Evolutionary conservation across 2,113 vertebrate species (phyloP).

Genomic region (Lampris incognitus): DNA sequence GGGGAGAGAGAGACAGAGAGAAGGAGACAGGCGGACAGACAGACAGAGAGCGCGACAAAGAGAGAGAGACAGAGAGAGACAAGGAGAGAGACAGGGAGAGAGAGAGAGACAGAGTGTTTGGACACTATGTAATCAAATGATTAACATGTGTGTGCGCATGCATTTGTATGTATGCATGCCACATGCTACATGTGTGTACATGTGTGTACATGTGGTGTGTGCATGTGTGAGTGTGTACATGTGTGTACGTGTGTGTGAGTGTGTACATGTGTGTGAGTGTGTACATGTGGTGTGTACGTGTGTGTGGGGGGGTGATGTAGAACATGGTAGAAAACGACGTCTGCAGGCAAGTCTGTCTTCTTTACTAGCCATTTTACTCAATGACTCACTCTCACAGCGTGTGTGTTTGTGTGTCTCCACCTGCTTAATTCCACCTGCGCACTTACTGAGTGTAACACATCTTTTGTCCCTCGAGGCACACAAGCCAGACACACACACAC

Average conservation of each 20-base stretch:
- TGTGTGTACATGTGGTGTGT: background rate
- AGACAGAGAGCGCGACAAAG: too few relatives aligned
- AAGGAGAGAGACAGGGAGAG: too few relatives aligned
- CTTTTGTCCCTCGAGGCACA: conserved; percentile 16
- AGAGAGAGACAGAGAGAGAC: too few relatives aligned
- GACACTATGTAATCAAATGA: too few relatives aligned
- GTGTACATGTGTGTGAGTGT: conserved; percentile 4
- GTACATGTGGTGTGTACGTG: conserved; percentile 14
- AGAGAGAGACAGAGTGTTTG: too few relatives aligned
- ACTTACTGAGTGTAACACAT: conserved; percentile 8
- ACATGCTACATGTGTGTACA: too few relatives aligned
- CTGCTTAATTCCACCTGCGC: conserved; percentile 61
- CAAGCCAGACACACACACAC: conserved; percentile 17
- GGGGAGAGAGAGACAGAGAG: too few relatives aligned
- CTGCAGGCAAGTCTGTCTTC: too few relatives aligned
- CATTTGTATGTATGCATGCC: too few relatives aligned
- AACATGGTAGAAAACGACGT: background rate
- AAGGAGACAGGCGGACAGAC: too few relatives aligned
- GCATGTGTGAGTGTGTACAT: background rate
- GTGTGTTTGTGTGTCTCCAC: conserved; percentile 23
- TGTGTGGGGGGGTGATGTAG: conserved; percentile 3
- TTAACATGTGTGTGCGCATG: too few relatives aligned
- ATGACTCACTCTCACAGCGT: background rate
- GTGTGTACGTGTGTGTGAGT: background rate
- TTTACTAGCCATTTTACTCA: too few relatives aligned